These are phyloP conservation scores for Lysandra coridon DNA, from an alignment of 2,888 invertebrate species.

Conservation along the genomic window DNA sequence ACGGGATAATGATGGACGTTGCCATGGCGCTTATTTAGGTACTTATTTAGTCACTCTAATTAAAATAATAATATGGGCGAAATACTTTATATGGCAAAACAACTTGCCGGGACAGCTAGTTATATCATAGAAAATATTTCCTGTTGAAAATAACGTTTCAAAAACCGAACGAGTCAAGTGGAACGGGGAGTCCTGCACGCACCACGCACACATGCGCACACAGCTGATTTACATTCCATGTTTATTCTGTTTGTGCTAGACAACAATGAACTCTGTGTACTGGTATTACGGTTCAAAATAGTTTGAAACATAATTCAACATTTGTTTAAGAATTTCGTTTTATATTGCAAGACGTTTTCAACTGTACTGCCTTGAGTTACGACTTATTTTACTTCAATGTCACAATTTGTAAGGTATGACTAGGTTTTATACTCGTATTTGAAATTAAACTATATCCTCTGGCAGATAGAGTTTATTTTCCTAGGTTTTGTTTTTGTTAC, in stretches of 20 bases:
- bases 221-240: conserved; percentile 50
- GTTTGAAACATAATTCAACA: background rate
- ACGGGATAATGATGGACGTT: too few species aligned
- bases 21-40: too few species aligned
- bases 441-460: conserved; percentile 31
- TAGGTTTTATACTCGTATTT: conserved; percentile 13
- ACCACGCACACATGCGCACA: conserved; percentile 48
- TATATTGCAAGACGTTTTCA: conserved; percentile 23
- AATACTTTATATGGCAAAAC: too few species aligned
- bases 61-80: too few species aligned
- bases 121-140: conserved; percentile 33
- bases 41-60: too few species aligned
- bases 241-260: conserved; percentile 33
- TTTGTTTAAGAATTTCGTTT: conserved; percentile 24
- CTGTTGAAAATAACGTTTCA: conserved; percentile 44
- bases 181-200: conserved; percentile 49
- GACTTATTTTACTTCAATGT: conserved; percentile 25
- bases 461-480: background rate
- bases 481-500: conserved; percentile 5
- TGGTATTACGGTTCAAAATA: background rate
- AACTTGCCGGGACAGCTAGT: too few species aligned
- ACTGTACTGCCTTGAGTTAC: background rate
- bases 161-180: conserved; percentile 54
- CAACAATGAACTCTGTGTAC: background rate
- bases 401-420: background rate